Conservation (phyloP, 2,113 vertebrate species). For the Passerina amoena region DNA sequence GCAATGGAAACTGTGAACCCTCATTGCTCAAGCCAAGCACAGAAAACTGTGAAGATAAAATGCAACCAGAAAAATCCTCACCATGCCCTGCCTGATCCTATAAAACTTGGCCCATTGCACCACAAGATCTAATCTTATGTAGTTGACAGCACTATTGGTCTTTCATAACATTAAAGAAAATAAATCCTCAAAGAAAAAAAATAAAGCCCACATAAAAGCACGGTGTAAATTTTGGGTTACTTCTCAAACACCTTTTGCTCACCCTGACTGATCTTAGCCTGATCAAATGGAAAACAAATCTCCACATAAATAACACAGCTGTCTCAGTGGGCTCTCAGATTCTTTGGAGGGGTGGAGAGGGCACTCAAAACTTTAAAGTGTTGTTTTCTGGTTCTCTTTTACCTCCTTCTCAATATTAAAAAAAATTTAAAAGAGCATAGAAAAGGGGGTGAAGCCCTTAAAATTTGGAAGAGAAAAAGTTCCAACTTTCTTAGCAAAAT, state of each 20-base stretch:
- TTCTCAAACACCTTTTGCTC: conserved; percentile 30
- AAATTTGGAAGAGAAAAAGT: neutral
- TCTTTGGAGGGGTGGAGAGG: neutral
- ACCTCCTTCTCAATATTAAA: neutral
- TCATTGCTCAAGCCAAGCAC: neutral
- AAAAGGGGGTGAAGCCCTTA: neutral
- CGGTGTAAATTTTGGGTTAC: conserved; percentile 49
- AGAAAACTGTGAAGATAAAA: conserved; percentile 4
- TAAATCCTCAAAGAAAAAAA: neutral
- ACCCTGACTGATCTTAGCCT: conserved; percentile 11
- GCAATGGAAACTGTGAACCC: neutral
- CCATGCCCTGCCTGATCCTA: neutral
- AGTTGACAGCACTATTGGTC: neutral
- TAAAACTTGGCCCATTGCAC: conserved; percentile 4
- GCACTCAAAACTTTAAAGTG: neutral
- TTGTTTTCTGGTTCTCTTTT: neutral
- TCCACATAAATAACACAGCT: neutral
- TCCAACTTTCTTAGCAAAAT: neutral
- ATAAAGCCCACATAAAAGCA: conserved; percentile 9
- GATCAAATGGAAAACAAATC: conserved; percentile 53
- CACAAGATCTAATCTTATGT: conserved; percentile 1
- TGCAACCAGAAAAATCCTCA: neutral
- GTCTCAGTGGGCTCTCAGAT: conserved; percentile 10
- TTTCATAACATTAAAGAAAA: conserved; percentile 39
- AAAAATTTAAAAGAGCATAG: fast-evolving